Evolutionary conservation across 2,113 vertebrate genomes (phyloP).

Genomic region (Anas platyrhynchos): DNA sequence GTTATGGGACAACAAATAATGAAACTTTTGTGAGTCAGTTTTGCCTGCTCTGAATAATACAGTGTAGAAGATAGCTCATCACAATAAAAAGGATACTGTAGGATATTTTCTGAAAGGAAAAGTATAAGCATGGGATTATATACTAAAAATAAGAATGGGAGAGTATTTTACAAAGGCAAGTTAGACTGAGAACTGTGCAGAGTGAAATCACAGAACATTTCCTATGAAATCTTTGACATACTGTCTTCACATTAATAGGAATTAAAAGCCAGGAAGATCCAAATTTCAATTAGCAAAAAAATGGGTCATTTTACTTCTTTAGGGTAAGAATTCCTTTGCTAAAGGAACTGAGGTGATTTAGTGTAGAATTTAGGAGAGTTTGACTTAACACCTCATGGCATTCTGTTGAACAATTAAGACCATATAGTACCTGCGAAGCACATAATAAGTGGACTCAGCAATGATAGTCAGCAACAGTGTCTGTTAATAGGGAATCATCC

Average conservation of each 20-base stretch:
- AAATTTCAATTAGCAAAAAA: constrained; percentile 1
- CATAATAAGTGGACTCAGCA: not conserved
- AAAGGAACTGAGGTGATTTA: constrained; percentile 1
- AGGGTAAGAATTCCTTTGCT: not conserved
- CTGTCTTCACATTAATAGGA: not conserved
- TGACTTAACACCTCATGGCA: not conserved
- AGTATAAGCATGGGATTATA: not conserved
- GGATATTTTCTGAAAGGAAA: constrained; percentile 24
- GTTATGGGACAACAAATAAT: constrained; percentile 65
- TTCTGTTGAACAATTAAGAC: not conserved
- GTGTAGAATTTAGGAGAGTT: not conserved
- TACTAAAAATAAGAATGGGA: not conserved
- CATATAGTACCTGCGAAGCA: not conserved
- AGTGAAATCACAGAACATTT: not conserved
- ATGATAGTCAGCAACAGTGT: not conserved
- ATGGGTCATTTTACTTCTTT: constrained; percentile 15
- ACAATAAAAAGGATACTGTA: constrained; percentile 4
- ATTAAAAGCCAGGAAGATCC: not conserved
- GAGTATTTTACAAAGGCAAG: not conserved
- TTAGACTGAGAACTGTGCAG: not conserved
- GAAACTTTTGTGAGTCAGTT: constrained; percentile 56
- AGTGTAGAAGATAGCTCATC: not conserved
- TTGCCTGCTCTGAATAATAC: constrained; percentile 21
- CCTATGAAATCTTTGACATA: not conserved
- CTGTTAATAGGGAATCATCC: not conserved